Base-by-base conservation (phyloP, 2,113 vertebrate species). In the Hemicordylus capensis region DNA sequence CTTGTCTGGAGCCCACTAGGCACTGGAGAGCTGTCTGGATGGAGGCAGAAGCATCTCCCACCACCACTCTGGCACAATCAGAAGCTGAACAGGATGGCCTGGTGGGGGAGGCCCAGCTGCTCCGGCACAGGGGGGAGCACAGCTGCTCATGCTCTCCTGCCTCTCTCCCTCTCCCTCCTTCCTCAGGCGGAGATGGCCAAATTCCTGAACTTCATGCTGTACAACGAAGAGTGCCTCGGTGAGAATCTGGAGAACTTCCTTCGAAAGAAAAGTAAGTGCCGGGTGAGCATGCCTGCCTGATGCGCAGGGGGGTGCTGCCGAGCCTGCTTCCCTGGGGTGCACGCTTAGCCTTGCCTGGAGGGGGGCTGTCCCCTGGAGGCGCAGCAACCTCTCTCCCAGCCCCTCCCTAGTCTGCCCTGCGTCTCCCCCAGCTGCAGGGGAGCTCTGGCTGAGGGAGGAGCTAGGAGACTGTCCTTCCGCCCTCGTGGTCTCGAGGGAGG, bases 161-260 rank as follows among this genome's bases (percentile, higher is more conserved):
- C 20, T 37, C 20, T 22, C 54, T 4, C 34, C 3, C 14, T 24
- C 48, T 5, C 3, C 37, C 74, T 58, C 73, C n/a, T 56, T 11
- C 61, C 4, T 11, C 90, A 99, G 98, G 86, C 94, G 4, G 97
- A 98, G 91, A 95, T 99, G 78, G 98, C 97, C 0, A 84, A 92
- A 1, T 97, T 95, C 88, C 96, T 95, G 74, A 95, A 92, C 24
- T 98, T 96, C 44, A 97, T 99, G 76, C 93, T 98, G 90, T 97
- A 97, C 84, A 97, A 95, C 0, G 96, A 97, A 17, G 97, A 97
- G 64, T 97, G 94, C 73, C 92, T 98, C 61, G 95, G 91, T 20
- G 95, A 97, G 58, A 96, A 96, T 19, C 90, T 99, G 44, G 97
- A 98, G 75, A 51, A 70, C 4, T 97, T 98, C 85, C 94, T 99